phyloP scores from a whole-genome alignment of 2,113 vertebrate genomes.

The Alaudala cheleensis region DNA sequence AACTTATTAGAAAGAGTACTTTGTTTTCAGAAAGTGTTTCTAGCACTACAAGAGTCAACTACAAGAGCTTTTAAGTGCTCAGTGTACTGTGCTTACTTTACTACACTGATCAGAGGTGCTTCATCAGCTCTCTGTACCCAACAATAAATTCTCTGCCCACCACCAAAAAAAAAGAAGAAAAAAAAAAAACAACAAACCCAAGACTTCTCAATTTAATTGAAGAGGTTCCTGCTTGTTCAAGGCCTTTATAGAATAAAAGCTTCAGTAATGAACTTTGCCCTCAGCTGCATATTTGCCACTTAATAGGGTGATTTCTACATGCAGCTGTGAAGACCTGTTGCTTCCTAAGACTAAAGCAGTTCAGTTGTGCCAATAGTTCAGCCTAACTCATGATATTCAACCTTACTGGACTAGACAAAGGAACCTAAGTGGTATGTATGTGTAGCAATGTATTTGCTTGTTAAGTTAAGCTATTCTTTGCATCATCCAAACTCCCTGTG shows the following conservation, averaged over 20 bases:
- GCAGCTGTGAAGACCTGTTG: background rate
- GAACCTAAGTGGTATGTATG: background rate
- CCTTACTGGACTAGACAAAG: background rate
- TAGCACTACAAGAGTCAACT: too few species aligned
- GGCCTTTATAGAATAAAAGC: background rate
- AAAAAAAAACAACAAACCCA: accelerated
- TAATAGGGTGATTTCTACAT: background rate
- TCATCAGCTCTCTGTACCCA: background rate
- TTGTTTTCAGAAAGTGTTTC: too few species aligned
- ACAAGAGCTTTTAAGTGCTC: too few species aligned
- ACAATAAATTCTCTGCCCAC: background rate
- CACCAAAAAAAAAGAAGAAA: too few species aligned
- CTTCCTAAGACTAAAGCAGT: background rate
- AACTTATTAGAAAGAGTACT: conserved; percentile 3
- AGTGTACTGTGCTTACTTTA: background rate
- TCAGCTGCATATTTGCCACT: background rate
- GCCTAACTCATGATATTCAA: background rate
- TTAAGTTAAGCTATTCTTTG: too few species aligned
- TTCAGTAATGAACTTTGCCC: background rate
- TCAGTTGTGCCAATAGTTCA: background rate
- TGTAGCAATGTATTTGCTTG: too few species aligned
- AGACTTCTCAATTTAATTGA: background rate
- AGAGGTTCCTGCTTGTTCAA: background rate
- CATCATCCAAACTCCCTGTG: too few species aligned
- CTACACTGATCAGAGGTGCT: background rate